A percentile compares a stretch with the other conserved stretches of the same genome.
These are phyloP conservation scores for Dyspetes luteomarginatus DNA, from an alignment of 2,888 invertebrate genomes.

Conservation along the genomic window DNA sequence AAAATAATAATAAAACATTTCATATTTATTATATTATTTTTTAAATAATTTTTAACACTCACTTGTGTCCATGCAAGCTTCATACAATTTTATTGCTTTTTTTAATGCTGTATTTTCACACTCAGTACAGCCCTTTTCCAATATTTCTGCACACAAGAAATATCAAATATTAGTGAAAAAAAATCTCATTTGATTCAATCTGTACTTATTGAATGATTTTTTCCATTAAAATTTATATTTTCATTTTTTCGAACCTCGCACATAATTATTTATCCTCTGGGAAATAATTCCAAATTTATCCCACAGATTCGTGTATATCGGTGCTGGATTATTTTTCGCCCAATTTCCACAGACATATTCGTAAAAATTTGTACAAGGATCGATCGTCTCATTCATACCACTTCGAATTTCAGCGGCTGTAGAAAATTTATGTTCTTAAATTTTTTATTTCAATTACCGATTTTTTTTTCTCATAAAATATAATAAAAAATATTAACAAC, in stretches of 20 bases:
- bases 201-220: not conserved
- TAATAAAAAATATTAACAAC: not conserved
- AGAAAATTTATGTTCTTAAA: slow-evolving; percentile 1
- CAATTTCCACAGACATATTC: slow-evolving; percentile 80
- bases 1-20: no score
- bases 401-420: slow-evolving; percentile 36
- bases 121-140: slow-evolving; percentile 8
- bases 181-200: not conserved
- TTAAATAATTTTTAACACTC: no score
- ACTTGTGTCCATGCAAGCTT: slow-evolving; percentile 42
- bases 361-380: slow-evolving; percentile 82
- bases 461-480: not conserved
- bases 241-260: no score
- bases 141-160: slow-evolving; percentile 27
- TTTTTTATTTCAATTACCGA: not conserved
- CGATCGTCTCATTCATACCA: slow-evolving; percentile 76
- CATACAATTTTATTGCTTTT: slow-evolving; percentile 47
- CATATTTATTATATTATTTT: no score
- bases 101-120: slow-evolving; percentile 18
- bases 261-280: slow-evolving; percentile 7
- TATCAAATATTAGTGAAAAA: not conserved
- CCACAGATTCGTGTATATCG: not conserved
- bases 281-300: slow-evolving; percentile 6
- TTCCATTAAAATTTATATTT: no score
- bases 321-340: not conserved